These are phyloP conservation scores for Platycnemis pennipes DNA, from an alignment of 2,888 invertebrate genomes.

Conservation along the genomic window DNA sequence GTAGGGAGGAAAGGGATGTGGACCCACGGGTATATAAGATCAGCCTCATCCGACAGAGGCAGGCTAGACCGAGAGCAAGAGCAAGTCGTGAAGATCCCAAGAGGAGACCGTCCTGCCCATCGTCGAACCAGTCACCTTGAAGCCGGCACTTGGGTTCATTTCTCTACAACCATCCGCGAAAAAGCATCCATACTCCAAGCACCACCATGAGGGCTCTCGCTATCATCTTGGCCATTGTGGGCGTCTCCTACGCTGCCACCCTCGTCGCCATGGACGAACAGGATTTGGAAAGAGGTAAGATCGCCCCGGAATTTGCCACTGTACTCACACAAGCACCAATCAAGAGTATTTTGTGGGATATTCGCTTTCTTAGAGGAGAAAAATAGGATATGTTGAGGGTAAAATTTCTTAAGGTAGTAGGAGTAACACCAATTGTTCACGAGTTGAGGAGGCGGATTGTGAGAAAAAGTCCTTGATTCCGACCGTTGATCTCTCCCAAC, in stretches of 20 bases:
- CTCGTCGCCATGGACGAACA: conserved; percentile 20
- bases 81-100: background rate
- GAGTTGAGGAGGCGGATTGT: background rate
- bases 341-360: background rate
- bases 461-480: too few species aligned
- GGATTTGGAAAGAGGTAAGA: conserved; percentile 46
- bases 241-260: conserved; percentile 49
- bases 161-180: background rate
- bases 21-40: background rate
- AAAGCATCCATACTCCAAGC: background rate
- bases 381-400: background rate
- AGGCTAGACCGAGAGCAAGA: conserved; percentile 28
- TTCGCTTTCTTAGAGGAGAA: background rate
- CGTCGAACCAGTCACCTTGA: background rate
- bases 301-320: background rate
- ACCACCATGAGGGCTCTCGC: conserved; percentile 41
- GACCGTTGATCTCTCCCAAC: too few species aligned
- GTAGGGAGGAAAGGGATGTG: background rate
- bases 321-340: background rate
- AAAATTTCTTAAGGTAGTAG: background rate
- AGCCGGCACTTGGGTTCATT: background rate
- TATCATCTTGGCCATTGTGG: conserved; percentile 35
- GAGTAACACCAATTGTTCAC: background rate
- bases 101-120: background rate
- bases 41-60: background rate